Base-by-base conservation (phyloP, 2,888 invertebrate genomes). In the Chaetoderma sp. region DNA sequence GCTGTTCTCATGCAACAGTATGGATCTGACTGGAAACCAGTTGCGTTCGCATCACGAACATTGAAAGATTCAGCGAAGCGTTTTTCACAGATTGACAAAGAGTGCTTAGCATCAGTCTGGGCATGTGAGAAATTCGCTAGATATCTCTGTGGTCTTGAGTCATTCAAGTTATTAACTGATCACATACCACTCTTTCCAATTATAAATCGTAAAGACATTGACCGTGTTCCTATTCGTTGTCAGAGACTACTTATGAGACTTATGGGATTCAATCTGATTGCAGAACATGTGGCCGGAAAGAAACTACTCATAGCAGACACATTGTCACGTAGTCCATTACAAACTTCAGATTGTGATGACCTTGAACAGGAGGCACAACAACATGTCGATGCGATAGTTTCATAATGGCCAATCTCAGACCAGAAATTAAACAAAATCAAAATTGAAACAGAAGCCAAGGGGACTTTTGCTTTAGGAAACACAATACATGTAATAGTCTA, bases 41-140 rank as follows among this genome's bases (percentile, higher is more conserved):
- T 75, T 2, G 71, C 70, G 13, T 75, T 50, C 56, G 62, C 60
- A 33, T 77, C 75, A n/a, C 21, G 74, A 10, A 74, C 70, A 30
- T 63, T 76, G 0, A 71, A 72, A 4, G 44, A 47, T n/a, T 13
- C 64, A 0, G 72, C 75, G 57, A 33, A 55, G 27, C 27, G 57
- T 6, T 77, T 67, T 39, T 71, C 73, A 8, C 50, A 50, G 28
- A 50, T 50, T 25, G 23, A 50, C 10, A 50, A 50, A 50, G 50
- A 50, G 21, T 18, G 66, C 49, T 50, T 73, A 1, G 71, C 71
- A 1, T 21, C 57, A 21, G 67, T 71, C 6, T 73, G 70, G 65
- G 58, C 71, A 5, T 76, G 71, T 33, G 73, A 74, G 58, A 70
- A 60, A 16, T 73, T 73, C 18, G 16, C 16, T 10, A 39, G 54